phyloP scores from a whole-genome alignment of 2,113 vertebrate species.

The Chaetura pelagica region DNA sequence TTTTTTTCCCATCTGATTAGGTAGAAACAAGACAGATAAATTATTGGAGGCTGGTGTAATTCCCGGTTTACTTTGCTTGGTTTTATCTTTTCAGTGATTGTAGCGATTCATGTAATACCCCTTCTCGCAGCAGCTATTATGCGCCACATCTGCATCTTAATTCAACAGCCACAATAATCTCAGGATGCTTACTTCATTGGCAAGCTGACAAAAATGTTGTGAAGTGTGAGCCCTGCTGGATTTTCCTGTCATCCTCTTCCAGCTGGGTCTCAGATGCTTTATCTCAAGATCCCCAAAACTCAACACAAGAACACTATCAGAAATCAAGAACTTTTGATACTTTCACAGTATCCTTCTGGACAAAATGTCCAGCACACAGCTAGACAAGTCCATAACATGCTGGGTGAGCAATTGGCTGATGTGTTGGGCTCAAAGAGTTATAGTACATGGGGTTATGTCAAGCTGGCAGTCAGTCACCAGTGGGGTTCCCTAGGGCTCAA shows the following conservation, averaged over 20 bases:
- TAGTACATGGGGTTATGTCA: background rate
- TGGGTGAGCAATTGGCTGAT: background rate
- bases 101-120: background rate
- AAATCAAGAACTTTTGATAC: background rate
- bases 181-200: background rate
- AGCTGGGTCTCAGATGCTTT: background rate
- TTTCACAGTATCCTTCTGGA: background rate
- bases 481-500: background rate
- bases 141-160: background rate
- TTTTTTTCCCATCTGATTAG: background rate
- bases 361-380: background rate
- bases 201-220: background rate
- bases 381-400: rapidly evolving
- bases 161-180: background rate
- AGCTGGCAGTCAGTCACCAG: background rate
- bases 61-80: background rate
- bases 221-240: background rate
- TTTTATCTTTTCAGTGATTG: slow-evolving; percentile 18
- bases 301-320: background rate
- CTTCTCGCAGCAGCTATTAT: background rate
- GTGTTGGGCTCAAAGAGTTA: background rate
- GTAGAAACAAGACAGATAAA: background rate
- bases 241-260: background rate
- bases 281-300: background rate
- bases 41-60: background rate